phyloP scores from a whole-genome alignment of 2,113 vertebrate genomes.

The Thunnus thynnus region DNA sequence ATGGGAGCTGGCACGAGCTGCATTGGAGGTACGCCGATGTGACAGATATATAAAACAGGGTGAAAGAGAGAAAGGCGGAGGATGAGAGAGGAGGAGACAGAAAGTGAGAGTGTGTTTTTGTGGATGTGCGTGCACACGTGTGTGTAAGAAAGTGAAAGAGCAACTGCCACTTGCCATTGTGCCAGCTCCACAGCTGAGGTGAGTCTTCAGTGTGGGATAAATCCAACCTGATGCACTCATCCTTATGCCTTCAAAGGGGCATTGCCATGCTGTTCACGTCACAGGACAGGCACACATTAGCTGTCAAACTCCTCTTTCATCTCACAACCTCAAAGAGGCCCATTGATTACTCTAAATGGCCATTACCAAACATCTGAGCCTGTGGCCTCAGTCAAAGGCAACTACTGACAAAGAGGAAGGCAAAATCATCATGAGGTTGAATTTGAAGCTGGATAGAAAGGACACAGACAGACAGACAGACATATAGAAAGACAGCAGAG shows the following conservation, averaged over 20 bases:
- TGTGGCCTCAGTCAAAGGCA: slow-evolving; percentile 76
- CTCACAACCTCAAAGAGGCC: slow-evolving; percentile 85
- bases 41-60: slow-evolving; percentile 82
- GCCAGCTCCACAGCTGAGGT: slow-evolving; percentile 67
- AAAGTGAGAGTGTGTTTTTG: slow-evolving; percentile 26
- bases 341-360: slow-evolving; percentile 89
- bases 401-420: slow-evolving; percentile 76
- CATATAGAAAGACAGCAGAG: slow-evolving; percentile 30
- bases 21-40: slow-evolving; percentile 79
- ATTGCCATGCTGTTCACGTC: slow-evolving; percentile 85
- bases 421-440: slow-evolving; percentile 71
- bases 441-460: slow-evolving; percentile 57
- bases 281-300: slow-evolving; percentile 83
- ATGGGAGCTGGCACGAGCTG: slow-evolving; percentile 80
- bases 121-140: background rate
- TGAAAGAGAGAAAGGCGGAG: slow-evolving; percentile 66
- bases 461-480: slow-evolving; percentile 53
- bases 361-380: slow-evolving; percentile 85
- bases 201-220: slow-evolving; percentile 76
- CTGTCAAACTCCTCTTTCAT: slow-evolving; percentile 87
- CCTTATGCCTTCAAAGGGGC: slow-evolving; percentile 82
- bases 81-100: slow-evolving; percentile 54
- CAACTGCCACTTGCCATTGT: slow-evolving; percentile 79
- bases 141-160: slow-evolving; percentile 45
- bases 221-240: slow-evolving; percentile 77